These are phyloP conservation scores for Tachina grossa DNA, from an alignment of 2,888 invertebrate genomes.

Conservation along the genomic window DNA sequence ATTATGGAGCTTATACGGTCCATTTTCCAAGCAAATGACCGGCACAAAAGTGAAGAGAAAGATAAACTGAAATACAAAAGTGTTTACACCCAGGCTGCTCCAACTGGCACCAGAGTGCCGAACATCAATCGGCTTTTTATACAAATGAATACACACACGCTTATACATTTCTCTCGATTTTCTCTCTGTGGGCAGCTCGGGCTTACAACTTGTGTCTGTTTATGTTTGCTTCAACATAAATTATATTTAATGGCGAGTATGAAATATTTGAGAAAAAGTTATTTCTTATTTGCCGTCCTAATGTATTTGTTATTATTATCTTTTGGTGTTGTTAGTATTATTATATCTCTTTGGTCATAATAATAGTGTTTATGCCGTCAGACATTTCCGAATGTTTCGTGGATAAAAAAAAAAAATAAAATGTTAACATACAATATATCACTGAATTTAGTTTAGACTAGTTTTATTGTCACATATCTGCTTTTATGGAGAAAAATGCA, in stretches of 20 bases:
- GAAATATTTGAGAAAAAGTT: slow-evolving; percentile 21
- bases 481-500: no score
- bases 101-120: no score
- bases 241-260: slow-evolving; percentile 23
- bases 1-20: not conserved
- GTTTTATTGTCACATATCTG: no score
- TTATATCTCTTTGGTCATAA: not conserved
- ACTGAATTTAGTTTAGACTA: no score
- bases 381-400: no score
- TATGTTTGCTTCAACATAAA: slow-evolving; percentile 12
- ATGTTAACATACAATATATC: no score
- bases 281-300: slow-evolving; percentile 4
- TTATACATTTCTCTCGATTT: no score
- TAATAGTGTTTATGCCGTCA: not conserved
- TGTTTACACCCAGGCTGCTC: not conserved
- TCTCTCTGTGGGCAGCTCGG: no score
- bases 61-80: not conserved
- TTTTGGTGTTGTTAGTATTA: not conserved
- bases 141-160: no score
- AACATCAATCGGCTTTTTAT: no score
- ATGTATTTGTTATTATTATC: not conserved
- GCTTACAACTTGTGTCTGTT: slow-evolving; percentile 3
- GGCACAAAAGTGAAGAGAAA: not conserved
- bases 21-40: not conserved
- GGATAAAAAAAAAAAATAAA: no score